Percentiles rank a stretch among this genome's conserved stretches.
Evolutionary conservation across 2,888 invertebrate genomes (phyloP).

Genomic region (Heteromurus nitidus): DNA sequence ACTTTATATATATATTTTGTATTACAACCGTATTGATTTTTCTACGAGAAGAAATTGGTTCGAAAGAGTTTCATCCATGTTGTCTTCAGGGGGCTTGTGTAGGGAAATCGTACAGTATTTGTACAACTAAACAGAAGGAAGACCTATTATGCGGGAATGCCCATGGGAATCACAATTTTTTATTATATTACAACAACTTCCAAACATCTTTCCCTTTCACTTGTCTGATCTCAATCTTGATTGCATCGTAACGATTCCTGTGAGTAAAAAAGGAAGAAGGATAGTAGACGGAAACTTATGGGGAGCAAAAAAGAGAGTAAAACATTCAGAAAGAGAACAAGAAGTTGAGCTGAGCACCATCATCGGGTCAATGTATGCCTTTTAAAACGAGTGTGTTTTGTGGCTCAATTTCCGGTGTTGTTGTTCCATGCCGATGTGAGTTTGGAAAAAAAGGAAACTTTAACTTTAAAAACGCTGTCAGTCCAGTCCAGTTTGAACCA

Average conservation of each 20-base stretch:
- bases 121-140: too few relatives aligned
- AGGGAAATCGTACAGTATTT: too few relatives aligned
- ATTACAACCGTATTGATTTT: conserved; percentile 1
- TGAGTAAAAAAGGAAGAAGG: too few relatives aligned
- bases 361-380: too few relatives aligned
- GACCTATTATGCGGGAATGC: neutral
- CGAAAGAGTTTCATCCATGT: too few relatives aligned
- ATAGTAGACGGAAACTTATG: too few relatives aligned
- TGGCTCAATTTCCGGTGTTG: neutral
- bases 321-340: neutral
- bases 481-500: neutral
- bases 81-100: too few relatives aligned
- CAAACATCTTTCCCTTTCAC: conserved; percentile 23
- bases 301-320: neutral
- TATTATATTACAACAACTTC: conserved; percentile 46
- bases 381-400: too few relatives aligned
- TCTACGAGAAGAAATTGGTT: neutral
- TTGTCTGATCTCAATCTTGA: conserved; percentile 19
- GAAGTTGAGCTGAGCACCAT: too few relatives aligned
- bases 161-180: conserved; percentile 53
- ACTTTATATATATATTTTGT: neutral
- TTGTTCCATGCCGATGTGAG: too few relatives aligned
- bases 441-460: neutral
- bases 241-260: neutral
- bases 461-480: neutral